These are phyloP conservation scores for Temnothorax longispinosus DNA, from an alignment of 1,140 invertebrate genomes.

Conservation along the genomic window DNA sequence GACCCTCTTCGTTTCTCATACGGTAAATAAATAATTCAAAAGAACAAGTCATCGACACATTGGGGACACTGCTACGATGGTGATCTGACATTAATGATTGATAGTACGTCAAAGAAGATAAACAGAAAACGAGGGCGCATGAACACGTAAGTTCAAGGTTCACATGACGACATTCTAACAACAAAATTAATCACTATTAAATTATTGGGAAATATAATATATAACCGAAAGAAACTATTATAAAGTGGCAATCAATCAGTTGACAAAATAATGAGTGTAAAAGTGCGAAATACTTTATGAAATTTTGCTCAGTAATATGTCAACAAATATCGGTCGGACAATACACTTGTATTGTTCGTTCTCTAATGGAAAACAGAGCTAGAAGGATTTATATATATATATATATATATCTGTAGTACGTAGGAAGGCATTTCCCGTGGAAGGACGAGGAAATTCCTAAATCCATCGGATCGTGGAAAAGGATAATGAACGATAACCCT, in stretches of 20 bases:
- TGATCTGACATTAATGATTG: constrained; percentile 8
- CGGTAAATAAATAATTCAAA: constrained; percentile 16
- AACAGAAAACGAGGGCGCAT: not conserved
- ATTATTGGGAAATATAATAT: not conserved
- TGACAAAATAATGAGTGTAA: not conserved
- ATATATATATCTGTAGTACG: not conserved
- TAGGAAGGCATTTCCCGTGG: not conserved
- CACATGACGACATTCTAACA: not conserved
- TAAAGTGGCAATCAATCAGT: not conserved
- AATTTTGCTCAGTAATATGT: not conserved
- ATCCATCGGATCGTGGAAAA: constrained; percentile 37
- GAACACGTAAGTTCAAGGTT: not conserved
- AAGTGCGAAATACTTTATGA: not conserved
- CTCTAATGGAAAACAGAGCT: not conserved
- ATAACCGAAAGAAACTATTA: not conserved
- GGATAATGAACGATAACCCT: constrained; percentile 35
- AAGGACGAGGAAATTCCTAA: constrained; percentile 28
- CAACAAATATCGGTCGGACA: not conserved
- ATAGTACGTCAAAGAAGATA: not conserved
- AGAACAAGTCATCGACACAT: constrained; percentile 9
- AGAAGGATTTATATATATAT: not conserved
- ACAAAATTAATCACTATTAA: not conserved
- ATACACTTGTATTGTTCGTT: not conserved
- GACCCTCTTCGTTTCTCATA: not conserved
- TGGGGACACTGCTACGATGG: not conserved